Evolutionary conservation across 1,140 invertebrate species (phyloP).

Genomic region (Drosophila seguyi): DNA sequence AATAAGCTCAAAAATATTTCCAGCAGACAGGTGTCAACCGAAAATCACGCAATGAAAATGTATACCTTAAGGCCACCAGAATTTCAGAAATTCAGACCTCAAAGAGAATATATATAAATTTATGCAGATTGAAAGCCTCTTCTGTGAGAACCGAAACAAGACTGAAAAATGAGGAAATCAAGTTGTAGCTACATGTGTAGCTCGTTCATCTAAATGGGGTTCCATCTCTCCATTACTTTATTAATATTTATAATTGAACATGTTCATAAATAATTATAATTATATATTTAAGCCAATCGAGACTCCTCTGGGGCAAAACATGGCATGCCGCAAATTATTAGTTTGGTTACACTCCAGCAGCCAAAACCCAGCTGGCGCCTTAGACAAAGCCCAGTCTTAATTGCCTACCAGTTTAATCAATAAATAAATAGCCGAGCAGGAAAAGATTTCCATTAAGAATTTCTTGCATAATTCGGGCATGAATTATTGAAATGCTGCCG

Average conservation of each 20-base stretch:
- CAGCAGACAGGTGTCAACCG: conserved; percentile 47
- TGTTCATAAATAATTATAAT: conserved; percentile 37
- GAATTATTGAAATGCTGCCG: conserved; percentile 40
- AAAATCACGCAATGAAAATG: conserved; percentile 50
- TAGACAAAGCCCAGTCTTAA: conserved; percentile 30
- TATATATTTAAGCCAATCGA: conserved; percentile 32
- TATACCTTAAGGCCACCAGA: conserved; percentile 23
- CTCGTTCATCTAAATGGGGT: background rate
- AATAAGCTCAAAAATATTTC: conserved; percentile 48
- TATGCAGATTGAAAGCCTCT: conserved; percentile 32
- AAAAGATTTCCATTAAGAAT: conserved; percentile 42
- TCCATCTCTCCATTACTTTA: conserved; percentile 12
- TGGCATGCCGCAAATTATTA: conserved; percentile 44
- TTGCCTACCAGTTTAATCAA: conserved; percentile 41
- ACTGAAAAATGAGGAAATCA: conserved; percentile 20
- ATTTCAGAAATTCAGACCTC: conserved; percentile 6
- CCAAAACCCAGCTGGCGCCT: conserved; percentile 44
- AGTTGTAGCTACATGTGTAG: background rate
- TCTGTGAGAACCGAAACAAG: conserved; percentile 18
- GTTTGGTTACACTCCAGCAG: conserved; percentile 57
- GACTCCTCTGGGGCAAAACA: conserved; percentile 19
- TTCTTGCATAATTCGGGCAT: conserved; percentile 43
- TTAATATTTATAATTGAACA: conserved; percentile 53
- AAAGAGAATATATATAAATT: background rate
- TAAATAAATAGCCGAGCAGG: conserved; percentile 42